Conservation (phyloP, 2,888 invertebrate genomes). For the Stenoptilia bipunctidactyla region DNA sequence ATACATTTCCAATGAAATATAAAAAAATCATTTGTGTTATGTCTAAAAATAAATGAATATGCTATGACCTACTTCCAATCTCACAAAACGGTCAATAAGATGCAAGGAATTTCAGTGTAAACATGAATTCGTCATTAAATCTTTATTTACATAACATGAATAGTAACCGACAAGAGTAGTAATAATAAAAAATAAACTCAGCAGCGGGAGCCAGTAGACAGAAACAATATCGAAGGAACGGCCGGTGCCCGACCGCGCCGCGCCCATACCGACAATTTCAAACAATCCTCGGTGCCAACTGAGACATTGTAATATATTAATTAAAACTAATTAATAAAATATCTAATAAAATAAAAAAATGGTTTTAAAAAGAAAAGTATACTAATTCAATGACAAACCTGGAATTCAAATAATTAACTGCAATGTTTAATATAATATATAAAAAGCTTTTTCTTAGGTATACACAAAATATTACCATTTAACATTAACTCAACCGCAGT, state of each 20-base stretch:
- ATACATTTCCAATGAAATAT: slow-evolving; percentile 30
- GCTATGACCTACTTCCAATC: slow-evolving; percentile 16
- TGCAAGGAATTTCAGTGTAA: not conserved
- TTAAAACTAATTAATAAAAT: slow-evolving; percentile 48
- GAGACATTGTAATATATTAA: slow-evolving; percentile 34
- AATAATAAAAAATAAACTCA: slow-evolving; percentile 45
- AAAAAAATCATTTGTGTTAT: slow-evolving; percentile 24
- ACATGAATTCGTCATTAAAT: slow-evolving; percentile 30
- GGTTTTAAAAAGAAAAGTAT: not conserved
- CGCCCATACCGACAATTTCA: slow-evolving; percentile 25
- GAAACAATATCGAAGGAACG: slow-evolving; percentile 21
- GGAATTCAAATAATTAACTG: not conserved
- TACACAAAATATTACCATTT: slow-evolving; percentile 2
- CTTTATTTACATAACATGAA: slow-evolving; percentile 66
- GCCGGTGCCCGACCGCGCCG: slow-evolving; percentile 10
- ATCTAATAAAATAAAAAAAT: slow-evolving; percentile 33
- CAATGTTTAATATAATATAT: slow-evolving; percentile 2
- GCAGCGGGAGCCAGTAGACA: slow-evolving; percentile 28
- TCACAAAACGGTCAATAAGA: slow-evolving; percentile 8
- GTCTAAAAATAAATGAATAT: slow-evolving; percentile 20
- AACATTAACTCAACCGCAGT: slow-evolving; percentile 1
- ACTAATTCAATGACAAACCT: not conserved
- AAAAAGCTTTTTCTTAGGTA: slow-evolving; percentile 1
- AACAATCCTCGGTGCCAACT: slow-evolving; percentile 36
- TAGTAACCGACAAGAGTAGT: slow-evolving; percentile 50